Conservation (phyloP, 2,888 invertebrate genomes). For the Tortrix viridana region DNA sequence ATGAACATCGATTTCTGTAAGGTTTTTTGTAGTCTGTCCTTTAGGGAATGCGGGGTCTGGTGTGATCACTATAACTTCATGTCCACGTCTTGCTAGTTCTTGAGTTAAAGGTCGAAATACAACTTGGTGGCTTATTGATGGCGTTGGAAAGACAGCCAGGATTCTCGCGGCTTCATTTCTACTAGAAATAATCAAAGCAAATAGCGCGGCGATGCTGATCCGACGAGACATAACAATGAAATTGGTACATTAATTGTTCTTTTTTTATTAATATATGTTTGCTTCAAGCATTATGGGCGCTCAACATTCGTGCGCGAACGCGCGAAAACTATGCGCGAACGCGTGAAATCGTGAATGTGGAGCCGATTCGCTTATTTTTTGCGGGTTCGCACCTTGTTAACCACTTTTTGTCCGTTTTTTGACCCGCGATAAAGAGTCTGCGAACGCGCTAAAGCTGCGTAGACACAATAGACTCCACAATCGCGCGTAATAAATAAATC, state of each 20-base stretch:
- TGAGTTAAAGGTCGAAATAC: conserved; percentile 64
- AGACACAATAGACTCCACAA: too few species aligned
- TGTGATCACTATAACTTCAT: conserved; percentile 70
- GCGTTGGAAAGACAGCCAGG: conserved; percentile 59
- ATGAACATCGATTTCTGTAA: conserved; percentile 64
- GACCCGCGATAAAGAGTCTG: too few species aligned
- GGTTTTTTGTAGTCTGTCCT: conserved; percentile 54
- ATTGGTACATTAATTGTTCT: not conserved
- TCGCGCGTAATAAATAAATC: too few species aligned
- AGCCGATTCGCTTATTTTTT: too few species aligned
- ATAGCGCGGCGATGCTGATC: not conserved
- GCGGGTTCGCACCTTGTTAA: too few species aligned
- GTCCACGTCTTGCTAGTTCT: conserved; percentile 68
- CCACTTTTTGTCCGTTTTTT: too few species aligned
- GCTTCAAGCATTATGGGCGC: not conserved
- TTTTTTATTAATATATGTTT: not conserved
- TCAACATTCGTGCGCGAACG: too few species aligned
- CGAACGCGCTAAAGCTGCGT: too few species aligned
- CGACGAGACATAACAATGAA: not conserved
- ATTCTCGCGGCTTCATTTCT: conserved; percentile 54
- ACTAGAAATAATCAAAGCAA: not conserved
- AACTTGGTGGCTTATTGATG: conserved; percentile 76
- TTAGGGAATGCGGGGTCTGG: conserved; percentile 61
- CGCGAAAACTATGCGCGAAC: too few species aligned
- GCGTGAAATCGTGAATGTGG: too few species aligned